Base-by-base conservation (phyloP, 1,140 invertebrate genomes). In the Archegozetes longisetosus region DNA sequence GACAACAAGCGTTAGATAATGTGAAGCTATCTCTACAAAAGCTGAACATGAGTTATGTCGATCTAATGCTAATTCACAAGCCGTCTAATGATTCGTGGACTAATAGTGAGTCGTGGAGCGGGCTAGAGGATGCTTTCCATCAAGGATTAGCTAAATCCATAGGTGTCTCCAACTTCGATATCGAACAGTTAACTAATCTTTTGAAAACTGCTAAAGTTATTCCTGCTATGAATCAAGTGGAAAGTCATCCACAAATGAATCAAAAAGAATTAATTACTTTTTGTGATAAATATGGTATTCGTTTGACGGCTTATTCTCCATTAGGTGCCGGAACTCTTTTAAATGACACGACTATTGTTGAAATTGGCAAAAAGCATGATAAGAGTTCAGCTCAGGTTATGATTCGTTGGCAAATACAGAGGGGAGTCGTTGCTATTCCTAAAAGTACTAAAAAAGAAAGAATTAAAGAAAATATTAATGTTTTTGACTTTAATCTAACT, bases 131-230 rank as follows among this genome's bases (percentile, higher is more conserved):
- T 17, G 48, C 29, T 17, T 17, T 24, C n/a, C 73, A 78, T 22
- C 72, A 80, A 51, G 86, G 86, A 0, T 73, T 88, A 6, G 74
- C 78, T 0, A 80, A 75, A 51, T 82, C 82, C 58, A 87, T 95
- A 66, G 90, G 91, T 1, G 64, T 94, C 0, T 91, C 88, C 40
- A 95, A 95, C 71, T 94, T 94, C 68, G 92, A 89, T 69, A 81
- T 77, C 24, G 70, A 78, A 25, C 90, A 94, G 72, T 78, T 91
- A 40, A n/a, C n/a, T n/a, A n/a, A n/a, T n/a, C n/a, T n/a, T n/a
- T n/a, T n/a, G n/a, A n/a, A n/a, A n/a, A n/a, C 46, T 17, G 25
- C 23, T n/a, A 17, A n/a, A 13, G 62, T 64, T 20, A 55, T 46
- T 24, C 66, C 64, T 14, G 54, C 53, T 26, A 49, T 65, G n/a